Percentiles rank a stretch among this genome's conserved stretches.
These are phyloP conservation scores for Karalla daura DNA, from an alignment of 2,797 vertebrate genomes.

Conservation along the genomic window DNA sequence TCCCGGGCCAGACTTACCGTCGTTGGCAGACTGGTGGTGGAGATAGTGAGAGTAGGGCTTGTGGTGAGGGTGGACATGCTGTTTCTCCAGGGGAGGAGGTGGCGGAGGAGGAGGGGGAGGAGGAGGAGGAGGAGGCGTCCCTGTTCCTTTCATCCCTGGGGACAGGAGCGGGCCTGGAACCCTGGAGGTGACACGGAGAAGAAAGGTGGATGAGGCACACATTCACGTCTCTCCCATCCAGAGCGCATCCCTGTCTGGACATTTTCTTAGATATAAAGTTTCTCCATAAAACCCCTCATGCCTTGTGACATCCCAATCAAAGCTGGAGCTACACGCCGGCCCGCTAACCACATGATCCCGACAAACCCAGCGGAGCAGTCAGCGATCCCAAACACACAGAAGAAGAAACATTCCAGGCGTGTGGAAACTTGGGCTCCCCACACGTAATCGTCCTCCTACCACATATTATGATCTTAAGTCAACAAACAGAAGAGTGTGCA, in stretches of 20 bases:
- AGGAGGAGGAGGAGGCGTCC: conserved; percentile 79
- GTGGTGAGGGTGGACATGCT: conserved; percentile 85
- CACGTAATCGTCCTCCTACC: conserved; percentile 67
- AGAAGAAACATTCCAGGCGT: conserved; percentile 68
- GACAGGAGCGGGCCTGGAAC: conserved; percentile 86
- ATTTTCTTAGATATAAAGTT: conserved; percentile 24
- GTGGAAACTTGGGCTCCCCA: conserved; percentile 76
- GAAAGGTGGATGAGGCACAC: conserved; percentile 4
- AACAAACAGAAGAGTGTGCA: conserved; percentile 72
- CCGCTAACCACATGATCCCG: conserved; percentile 41
- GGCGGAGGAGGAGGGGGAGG: too few relatives aligned
- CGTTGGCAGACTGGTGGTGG: conserved; percentile 83
- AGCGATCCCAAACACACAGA: conserved; percentile 53
- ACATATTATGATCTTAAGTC: conserved; percentile 76
- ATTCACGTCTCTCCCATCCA: neutral
- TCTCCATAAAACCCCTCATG: conserved; percentile 47
- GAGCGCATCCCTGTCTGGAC: conserved; percentile 15
- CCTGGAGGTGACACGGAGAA: conserved; percentile 72
- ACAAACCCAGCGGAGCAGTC: conserved; percentile 52
- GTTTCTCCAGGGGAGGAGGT: conserved; percentile 85
- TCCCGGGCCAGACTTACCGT: conserved; percentile 76
- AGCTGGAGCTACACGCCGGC: conserved; percentile 32
- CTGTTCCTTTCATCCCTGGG: conserved; percentile 89
- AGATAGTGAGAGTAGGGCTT: conserved; percentile 90
- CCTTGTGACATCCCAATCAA: conserved; percentile 47